Conservation (phyloP, 2,797 vertebrate genomes). For the Poliocrania exsul region DNA sequence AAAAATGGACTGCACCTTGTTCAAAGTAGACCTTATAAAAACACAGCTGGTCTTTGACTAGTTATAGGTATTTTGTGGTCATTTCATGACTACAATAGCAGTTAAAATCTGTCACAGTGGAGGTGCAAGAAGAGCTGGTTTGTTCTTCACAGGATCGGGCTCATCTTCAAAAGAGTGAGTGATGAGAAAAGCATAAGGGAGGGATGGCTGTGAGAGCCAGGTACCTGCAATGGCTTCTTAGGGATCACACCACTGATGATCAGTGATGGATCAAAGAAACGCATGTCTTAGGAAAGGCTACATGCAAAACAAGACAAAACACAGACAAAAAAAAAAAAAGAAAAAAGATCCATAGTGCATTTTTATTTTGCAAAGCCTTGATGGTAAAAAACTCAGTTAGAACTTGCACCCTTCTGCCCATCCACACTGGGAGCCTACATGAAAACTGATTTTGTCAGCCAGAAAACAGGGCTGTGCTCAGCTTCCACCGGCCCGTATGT, state of each 20-base stretch:
- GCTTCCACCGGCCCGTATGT: neutral
- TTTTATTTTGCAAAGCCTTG: neutral
- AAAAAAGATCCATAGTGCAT: neutral
- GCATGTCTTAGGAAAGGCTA: neutral
- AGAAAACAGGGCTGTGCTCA: neutral
- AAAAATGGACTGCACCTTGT: slow-evolving; percentile 39
- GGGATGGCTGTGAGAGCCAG: neutral
- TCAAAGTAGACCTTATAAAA: slow-evolving; percentile 28
- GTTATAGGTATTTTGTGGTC: neutral
- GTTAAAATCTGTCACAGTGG: neutral
- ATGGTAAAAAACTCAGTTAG: neutral
- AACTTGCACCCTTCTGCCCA: neutral
- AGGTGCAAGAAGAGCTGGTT: neutral
- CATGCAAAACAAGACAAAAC: neutral
- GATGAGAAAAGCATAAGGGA: neutral
- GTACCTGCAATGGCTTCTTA: neutral
- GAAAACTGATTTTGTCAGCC: neutral
- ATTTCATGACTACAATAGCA: neutral
- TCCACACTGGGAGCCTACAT: accelerated
- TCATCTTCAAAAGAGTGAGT: neutral
- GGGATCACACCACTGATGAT: neutral
- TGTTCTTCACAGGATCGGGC: neutral
- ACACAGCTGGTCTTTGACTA: slow-evolving; percentile 32
- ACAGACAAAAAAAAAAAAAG: neutral
- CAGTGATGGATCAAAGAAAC: neutral